Evolutionary conservation across 2,113 vertebrate genomes (phyloP).

Genomic region (Peromyscus californicus): DNA sequence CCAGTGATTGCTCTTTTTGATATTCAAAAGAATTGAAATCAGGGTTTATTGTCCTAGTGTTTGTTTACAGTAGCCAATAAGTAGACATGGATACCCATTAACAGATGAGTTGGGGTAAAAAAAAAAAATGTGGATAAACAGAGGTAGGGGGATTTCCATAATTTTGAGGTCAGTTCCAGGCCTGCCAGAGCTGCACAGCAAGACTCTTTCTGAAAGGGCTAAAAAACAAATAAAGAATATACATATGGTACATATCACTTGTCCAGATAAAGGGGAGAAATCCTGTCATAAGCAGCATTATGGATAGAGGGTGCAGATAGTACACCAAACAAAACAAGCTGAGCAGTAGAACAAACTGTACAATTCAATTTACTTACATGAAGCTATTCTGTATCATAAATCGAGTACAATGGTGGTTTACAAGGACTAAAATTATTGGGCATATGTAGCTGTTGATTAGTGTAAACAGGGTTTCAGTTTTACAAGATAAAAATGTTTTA

Average conservation of each 20-base stretch:
- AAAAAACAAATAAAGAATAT: neutral
- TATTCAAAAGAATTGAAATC: neutral
- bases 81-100: neutral
- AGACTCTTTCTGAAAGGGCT: neutral
- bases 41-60: neutral
- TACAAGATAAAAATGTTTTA: neutral
- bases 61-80: neutral
- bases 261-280: neutral
- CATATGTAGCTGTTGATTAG: neutral
- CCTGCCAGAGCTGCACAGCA: neutral
- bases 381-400: neutral
- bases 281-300: neutral
- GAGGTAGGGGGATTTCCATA: neutral
- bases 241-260: neutral
- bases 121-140: neutral
- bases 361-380: neutral
- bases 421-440: neutral
- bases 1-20: neutral
- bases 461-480: neutral
- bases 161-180: neutral
- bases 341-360: neutral
- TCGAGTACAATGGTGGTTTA: neutral
- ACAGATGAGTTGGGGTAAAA: neutral
- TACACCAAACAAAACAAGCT: neutral
- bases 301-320: neutral